Evolutionary conservation across 2,888 invertebrate species (phyloP).

Genomic region (Yponomeuta malinellus): DNA sequence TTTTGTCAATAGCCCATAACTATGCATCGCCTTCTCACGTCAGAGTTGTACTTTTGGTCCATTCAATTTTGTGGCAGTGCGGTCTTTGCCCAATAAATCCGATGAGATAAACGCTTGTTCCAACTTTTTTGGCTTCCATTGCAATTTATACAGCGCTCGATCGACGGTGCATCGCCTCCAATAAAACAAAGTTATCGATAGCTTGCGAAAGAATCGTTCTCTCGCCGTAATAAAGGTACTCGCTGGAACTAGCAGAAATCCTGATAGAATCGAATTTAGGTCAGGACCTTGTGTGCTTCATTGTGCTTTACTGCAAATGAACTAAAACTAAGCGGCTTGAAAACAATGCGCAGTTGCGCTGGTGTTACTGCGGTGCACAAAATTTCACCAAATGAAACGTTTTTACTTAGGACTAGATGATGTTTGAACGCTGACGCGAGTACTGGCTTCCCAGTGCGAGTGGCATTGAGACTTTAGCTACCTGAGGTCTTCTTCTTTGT

Average conservation of each 20-base stretch:
- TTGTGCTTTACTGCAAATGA: not conserved
- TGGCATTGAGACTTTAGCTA: no score
- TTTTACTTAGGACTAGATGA: no score
- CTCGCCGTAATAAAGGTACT: not conserved
- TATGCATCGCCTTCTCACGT: not conserved
- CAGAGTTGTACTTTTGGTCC: not conserved
- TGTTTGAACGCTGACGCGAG: no score
- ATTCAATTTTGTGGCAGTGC: not conserved
- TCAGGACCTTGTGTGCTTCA: not conserved
- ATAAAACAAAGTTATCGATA: conserved; percentile 2
- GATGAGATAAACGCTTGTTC: conserved; percentile 3
- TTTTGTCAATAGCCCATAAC: no score
- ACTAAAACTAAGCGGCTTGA: not conserved
- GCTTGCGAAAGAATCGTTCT: not conserved
- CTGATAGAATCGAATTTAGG: not conserved
- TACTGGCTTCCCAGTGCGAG: no score
- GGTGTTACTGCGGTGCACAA: no score
- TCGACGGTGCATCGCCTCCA: conserved; percentile 2
- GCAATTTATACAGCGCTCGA: not conserved
- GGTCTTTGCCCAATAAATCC: not conserved
- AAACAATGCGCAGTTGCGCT: no score
- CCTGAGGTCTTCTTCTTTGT: no score
- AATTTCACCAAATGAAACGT: no score
- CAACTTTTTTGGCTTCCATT: conserved; percentile 1
- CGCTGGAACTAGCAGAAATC: not conserved